These are phyloP conservation scores for fruit fly (Drosophila melanogaster) DNA, from an alignment of 1,140 invertebrate genomes.

Conservation along the genomic window Release_6_plus_ISO1_MT NT_033777.3:26796001-26796500, in stretches of 20 bases:
- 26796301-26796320: conserved; percentile 1
- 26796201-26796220: conserved; percentile 71
- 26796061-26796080: no score
- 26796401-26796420: conserved; percentile 52
- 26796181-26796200: conserved; percentile 62
- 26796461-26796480: conserved; percentile 58
- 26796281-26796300: conserved; percentile 68
- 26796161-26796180: conserved; percentile 51
- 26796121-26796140: conserved; percentile 75
- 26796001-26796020: no score
- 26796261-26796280: conserved; percentile 57
- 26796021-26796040: no score
- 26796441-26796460: conserved; percentile 53
- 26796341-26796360: conserved; percentile 27
- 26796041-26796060: no score
- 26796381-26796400: conserved; percentile 69
- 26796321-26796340: conserved; percentile 11
- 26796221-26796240: conserved; percentile 33
- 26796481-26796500: conserved; percentile 3
- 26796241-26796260: conserved; percentile 9
- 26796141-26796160: conserved; percentile 35
- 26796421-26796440: conserved; percentile 1
- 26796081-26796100: conserved; percentile 7
- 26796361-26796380: conserved; percentile 21
- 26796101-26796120: conserved; percentile 14